Base-by-base conservation (phyloP, 1,140 invertebrate genomes). In the Drosophila tani region DNA sequence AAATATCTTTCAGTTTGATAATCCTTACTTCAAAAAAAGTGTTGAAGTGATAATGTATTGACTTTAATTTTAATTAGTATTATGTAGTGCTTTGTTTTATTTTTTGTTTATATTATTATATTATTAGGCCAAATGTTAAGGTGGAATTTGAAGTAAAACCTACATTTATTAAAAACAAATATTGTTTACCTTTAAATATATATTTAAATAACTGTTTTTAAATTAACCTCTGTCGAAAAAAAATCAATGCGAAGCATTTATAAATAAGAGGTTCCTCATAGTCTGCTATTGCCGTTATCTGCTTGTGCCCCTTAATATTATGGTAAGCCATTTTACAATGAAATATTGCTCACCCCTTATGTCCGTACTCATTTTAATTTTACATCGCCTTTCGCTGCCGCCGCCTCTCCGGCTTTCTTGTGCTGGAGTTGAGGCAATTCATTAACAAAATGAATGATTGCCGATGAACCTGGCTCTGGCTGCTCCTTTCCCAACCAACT, bases 391-490 rank as follows among this genome's bases (percentile, higher is more conserved):
- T 73, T 55, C 21, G 21, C 40, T 21, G 24, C 19, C 43, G 40
- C 29, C 35, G 15, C 12, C 38, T n/a, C 32, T 41, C 24, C 15
- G 32, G 32, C 51, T 24, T 49, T 14, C 46, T 50, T 51, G 7
- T 19, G 35, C 57, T 47, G 59, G 41, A 63, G 60, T 63, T 75
- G 47, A 57, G 68, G 81, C 81, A 81, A 88, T 88, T 88, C 81
- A 88, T 88, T 88, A 88, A 88, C 77, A 88, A 88, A 88, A 88
- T 88, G 84, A 84, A 88, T 88, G 84, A 81, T 66, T 82, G 80
- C 62, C 67, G 68, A 73, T 64, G 76, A 47, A 82, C 69, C 62
- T 68, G 83, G 74, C 59, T 50, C 57, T 59, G 83, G 74, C 70
- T 68, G 46, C 69, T 57, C 49, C 45, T 65, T 53, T 49, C 59